These are phyloP conservation scores for Heliconius hermathena DNA, from an alignment of 1,140 invertebrate genomes.

Conservation along the genomic window DNA sequence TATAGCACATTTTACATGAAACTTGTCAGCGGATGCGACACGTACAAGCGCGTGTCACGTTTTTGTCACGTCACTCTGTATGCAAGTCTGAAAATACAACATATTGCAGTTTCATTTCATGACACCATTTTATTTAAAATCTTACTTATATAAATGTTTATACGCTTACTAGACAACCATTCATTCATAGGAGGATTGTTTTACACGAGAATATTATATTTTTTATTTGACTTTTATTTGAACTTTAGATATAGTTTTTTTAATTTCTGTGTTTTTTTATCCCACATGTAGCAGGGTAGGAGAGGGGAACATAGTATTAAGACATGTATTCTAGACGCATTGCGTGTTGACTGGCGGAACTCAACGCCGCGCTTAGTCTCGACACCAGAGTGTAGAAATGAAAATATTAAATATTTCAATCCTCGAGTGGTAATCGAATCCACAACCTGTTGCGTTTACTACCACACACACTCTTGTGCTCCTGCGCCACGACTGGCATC, in stretches of 20 bases:
- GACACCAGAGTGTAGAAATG: too few species aligned
- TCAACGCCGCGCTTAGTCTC: too few species aligned
- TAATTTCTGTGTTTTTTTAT: too few species aligned
- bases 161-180: neutral
- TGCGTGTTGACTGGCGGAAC: too few species aligned
- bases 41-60: neutral
- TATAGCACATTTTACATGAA: neutral
- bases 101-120: constrained; percentile 7
- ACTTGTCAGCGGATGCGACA: neutral
- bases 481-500: too few species aligned
- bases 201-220: neutral
- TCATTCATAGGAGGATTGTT: neutral
- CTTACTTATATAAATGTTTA: neutral
- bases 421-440: too few species aligned
- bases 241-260: neutral
- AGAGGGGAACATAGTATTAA: too few species aligned
- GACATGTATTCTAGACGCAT: too few species aligned
- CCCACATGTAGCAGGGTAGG: too few species aligned
- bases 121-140: constrained; percentile 5
- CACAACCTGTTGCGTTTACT: too few species aligned
- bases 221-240: neutral
- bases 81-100: constrained; percentile 9
- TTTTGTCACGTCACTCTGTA: constrained; percentile 18
- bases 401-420: too few species aligned
- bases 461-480: too few species aligned